phyloP scores from a whole-genome alignment of 2,797 vertebrate species.

The Pangasius larnaudii region DNA sequence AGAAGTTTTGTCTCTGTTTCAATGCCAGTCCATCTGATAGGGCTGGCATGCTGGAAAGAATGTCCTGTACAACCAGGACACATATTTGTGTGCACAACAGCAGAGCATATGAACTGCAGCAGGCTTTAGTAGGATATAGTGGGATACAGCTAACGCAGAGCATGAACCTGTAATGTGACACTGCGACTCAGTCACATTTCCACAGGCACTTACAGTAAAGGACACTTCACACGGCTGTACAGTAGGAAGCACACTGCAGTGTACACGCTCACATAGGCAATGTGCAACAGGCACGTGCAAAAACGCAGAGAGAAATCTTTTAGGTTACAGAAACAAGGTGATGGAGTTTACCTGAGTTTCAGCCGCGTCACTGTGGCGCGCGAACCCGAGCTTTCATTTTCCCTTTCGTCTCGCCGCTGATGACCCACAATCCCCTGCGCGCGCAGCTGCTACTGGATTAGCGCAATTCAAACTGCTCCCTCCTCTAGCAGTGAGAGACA shows the following conservation, averaged over 20 bases:
- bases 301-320: background rate
- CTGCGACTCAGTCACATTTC: slow-evolving; percentile 23
- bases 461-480: background rate
- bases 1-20: background rate
- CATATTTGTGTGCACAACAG: background rate
- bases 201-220: background rate
- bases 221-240: background rate
- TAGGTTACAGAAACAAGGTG: background rate
- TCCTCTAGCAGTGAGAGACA: background rate
- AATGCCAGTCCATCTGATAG: background rate
- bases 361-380: slow-evolving; percentile 60
- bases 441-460: slow-evolving; percentile 39
- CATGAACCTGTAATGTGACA: slow-evolving; percentile 40
- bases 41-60: slow-evolving; percentile 11
- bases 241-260: background rate
- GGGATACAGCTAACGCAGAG: background rate
- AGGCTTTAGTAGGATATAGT: slow-evolving; percentile 18
- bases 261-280: background rate
- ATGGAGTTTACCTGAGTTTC: slow-evolving; percentile 60
- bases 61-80: background rate
- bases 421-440: slow-evolving; percentile 56
- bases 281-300: no score
- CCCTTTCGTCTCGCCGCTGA: slow-evolving; percentile 66
- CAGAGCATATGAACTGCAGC: background rate
- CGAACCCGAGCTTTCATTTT: slow-evolving; percentile 76